Evolutionary conservation across 1,140 invertebrate species (phyloP), one percentile per base, ranked within the genome.

Genomic region (Coptotermes formosanus): DNA sequence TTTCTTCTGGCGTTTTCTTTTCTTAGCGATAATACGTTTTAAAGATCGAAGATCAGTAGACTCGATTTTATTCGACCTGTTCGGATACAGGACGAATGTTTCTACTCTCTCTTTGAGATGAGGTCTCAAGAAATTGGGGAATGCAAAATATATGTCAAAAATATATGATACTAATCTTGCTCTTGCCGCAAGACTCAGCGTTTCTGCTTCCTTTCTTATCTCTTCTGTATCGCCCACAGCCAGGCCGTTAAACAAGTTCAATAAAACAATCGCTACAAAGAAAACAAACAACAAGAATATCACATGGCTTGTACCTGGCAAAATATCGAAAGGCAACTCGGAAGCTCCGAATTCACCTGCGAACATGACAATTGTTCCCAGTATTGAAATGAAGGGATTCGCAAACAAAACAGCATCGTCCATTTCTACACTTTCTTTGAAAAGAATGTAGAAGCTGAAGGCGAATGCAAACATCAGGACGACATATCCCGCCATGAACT

Each of bases 341-440:
- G 93, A 91, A 0, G 95, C 95, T 87, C 97, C 95, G 88, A 96
- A 95, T 90, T 97, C 96, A 21, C 96, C 96, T 0, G 95, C 96
- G 43, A 96, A 92, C 96, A 97, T 97, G 3, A 96, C 94, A 43
- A 96, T 94, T 0, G 95, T 96, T 91, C 96, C 96, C 86, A 96
- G 95, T 9, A 96, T 88, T 0, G 95, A 94, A 32, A 92, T 90
- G 12, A 93, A 93, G 6, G 94, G 94, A 64, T 21, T 64, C 1
- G 2, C 16, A 8, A 64, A 64, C 59, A 64, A 16, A 21, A 14
- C 59, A 16, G 7, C 59, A 23, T n/a, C 12, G 1, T 64, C 12
- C 21, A 3, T 1, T 64, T 23, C 59, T 64, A 23, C 7, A 19
- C 8, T 64, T 64, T 21, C 12, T 64, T 88, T 88, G 52, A 90